Percentiles rank a stretch among this genome's conserved stretches.
Evolutionary conservation across 2,888 invertebrate genomes (phyloP).

Genomic region (Cordilura impudica): DNA sequence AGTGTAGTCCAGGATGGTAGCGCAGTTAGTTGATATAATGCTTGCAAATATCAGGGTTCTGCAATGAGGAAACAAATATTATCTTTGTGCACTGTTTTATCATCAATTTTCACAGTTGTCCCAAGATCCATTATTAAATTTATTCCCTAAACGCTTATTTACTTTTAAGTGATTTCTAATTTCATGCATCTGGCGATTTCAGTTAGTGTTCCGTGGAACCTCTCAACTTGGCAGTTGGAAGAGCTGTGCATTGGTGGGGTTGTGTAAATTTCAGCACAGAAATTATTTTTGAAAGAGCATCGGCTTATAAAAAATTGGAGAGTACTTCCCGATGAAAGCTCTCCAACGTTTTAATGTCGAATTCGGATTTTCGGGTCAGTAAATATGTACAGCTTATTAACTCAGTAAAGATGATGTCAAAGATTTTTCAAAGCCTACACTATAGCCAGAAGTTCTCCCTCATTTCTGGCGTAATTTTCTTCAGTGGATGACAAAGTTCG

Average conservation of each 20-base stretch:
- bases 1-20: conserved; percentile 1
- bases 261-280: conserved; percentile 12
- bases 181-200: not conserved
- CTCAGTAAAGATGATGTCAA: too few relatives aligned
- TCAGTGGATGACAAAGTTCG: too few relatives aligned
- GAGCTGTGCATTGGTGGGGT: conserved; percentile 33
- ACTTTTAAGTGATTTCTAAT: not conserved
- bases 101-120: not conserved
- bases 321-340: too few relatives aligned
- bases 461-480: too few relatives aligned
- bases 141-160: not conserved
- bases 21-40: not conserved
- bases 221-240: too few relatives aligned
- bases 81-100: not conserved
- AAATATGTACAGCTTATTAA: too few relatives aligned
- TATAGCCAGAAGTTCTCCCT: too few relatives aligned
- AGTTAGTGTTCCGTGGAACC: not conserved
- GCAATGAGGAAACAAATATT: not conserved
- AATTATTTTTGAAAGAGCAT: not conserved
- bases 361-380: too few relatives aligned
- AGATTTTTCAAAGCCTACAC: too few relatives aligned
- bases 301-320: too few relatives aligned
- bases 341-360: too few relatives aligned
- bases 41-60: not conserved
- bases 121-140: not conserved